A percentile compares a stretch with the other conserved stretches of the same genome.
Evolutionary conservation across 1,140 invertebrate genomes (phyloP).

Genomic region (Drosophila varians): DNA sequence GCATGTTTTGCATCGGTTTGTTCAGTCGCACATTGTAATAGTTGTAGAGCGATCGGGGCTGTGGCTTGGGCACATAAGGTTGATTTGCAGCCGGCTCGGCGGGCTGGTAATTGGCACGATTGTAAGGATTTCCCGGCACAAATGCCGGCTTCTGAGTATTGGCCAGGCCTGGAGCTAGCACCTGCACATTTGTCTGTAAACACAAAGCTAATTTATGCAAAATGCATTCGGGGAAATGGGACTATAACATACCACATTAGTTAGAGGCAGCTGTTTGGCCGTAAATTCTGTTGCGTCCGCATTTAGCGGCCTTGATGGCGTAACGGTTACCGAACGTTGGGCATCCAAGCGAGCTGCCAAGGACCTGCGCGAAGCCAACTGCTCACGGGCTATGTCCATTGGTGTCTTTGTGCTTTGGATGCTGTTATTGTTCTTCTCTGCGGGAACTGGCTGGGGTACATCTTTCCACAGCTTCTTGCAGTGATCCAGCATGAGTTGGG

Average conservation of each 20-base stretch:
- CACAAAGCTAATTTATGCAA: neutral
- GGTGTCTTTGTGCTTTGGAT: conserved; percentile 46
- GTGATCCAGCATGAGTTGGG: conserved; percentile 69
- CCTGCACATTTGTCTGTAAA: conserved; percentile 61
- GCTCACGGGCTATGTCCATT: conserved; percentile 63
- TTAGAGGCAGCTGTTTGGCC: conserved; percentile 25
- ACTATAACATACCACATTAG: conserved; percentile 51
- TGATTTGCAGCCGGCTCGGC: conserved; percentile 21
- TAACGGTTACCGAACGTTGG: conserved; percentile 44
- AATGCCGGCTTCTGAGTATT: conserved; percentile 49
- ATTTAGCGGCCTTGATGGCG: conserved; percentile 38
- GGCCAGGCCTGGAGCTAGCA: conserved; percentile 28
- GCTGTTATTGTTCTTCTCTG: conserved; percentile 59
- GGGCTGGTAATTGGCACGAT: conserved; percentile 58
- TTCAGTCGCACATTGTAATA: conserved; percentile 70
- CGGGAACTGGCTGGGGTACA: conserved; percentile 24
- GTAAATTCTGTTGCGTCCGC: neutral
- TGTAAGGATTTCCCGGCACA: conserved; percentile 36
- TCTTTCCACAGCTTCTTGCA: conserved; percentile 71
- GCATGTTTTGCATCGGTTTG: conserved; percentile 34
- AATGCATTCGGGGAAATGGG: neutral
- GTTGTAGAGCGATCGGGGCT: conserved; percentile 49
- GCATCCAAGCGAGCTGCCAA: conserved; percentile 67
- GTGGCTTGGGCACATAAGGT: conserved; percentile 53
- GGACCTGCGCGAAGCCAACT: conserved; percentile 59